Conservation (phyloP, 2,797 vertebrate genomes). For the Meda fulgida region DNA sequence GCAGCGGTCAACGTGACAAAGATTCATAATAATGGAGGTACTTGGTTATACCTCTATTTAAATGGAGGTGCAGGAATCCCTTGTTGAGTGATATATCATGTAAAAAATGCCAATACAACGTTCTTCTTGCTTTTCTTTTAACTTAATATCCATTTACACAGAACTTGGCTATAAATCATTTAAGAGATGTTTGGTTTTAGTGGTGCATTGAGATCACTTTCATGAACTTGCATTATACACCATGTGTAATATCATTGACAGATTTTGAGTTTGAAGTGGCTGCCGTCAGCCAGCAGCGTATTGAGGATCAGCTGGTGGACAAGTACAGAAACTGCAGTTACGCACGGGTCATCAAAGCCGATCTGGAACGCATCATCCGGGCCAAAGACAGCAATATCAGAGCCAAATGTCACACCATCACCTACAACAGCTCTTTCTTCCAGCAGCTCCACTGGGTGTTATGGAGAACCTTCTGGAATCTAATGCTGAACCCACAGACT, state of each 20-base stretch:
- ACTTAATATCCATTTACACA: not conserved
- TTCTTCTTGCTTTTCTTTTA: not conserved
- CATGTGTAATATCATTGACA: conserved; percentile 38
- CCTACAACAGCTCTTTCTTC: conserved; percentile 86
- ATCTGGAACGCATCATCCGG: conserved; percentile 76
- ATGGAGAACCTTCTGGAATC: conserved; percentile 87
- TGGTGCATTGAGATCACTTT: not conserved
- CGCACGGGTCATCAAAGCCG: conserved; percentile 74
- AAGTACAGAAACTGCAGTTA: conserved; percentile 81
- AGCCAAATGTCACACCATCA: conserved; percentile 69
- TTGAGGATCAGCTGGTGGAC: conserved; percentile 80
- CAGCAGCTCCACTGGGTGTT: conserved; percentile 91
- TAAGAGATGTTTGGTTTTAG: not conserved
- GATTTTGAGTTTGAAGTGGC: conserved; percentile 69
- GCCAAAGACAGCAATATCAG: conserved; percentile 65
- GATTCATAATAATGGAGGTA: conserved; percentile 66
- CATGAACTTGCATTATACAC: not conserved
- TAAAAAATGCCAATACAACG: not conserved
- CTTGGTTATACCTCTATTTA: not conserved
- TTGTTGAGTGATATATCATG: not conserved
- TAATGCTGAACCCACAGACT: conserved; percentile 88
- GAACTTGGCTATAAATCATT: not conserved
- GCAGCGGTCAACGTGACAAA: conserved; percentile 72
- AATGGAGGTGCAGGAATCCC: not conserved
- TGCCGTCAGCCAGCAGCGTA: conserved; percentile 63